These are phyloP conservation scores for Caenorhabditis afra DNA, from an alignment of 2,888 invertebrate genomes.

Conservation along the genomic window DNA sequence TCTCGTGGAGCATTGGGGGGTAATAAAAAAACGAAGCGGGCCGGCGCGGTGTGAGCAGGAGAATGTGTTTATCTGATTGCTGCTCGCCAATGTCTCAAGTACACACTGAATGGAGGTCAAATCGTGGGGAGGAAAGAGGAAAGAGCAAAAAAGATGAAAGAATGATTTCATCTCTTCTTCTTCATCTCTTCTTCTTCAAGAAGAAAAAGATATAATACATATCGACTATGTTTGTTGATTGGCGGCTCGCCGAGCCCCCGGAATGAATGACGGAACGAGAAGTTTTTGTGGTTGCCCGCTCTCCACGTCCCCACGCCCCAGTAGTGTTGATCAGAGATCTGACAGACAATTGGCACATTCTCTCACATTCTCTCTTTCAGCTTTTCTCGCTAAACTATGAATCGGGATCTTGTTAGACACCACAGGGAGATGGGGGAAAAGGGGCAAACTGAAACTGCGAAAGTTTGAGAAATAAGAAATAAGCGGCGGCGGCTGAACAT, in stretches of 20 bases:
- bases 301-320: too few species aligned
- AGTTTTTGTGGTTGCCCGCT: too few species aligned
- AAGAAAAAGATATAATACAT: too few species aligned
- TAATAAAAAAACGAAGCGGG: conserved; percentile 17
- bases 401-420: too few species aligned
- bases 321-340: too few species aligned
- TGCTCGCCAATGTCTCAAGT: conserved; percentile 23
- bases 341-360: too few species aligned
- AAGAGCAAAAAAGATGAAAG: conserved; percentile 24
- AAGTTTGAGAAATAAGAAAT: neutral
- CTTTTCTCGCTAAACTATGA: too few species aligned
- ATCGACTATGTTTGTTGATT: neutral
- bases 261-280: too few species aligned
- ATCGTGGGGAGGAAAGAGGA: conserved; percentile 17
- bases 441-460: neutral
- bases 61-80: conserved; percentile 48
- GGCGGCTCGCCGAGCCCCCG: too few species aligned
- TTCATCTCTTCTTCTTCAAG: conserved; percentile 23
- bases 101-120: conserved; percentile 8
- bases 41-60: neutral
- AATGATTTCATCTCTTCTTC: conserved; percentile 26
- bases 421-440: too few species aligned
- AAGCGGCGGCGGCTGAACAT: neutral
- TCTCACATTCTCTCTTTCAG: too few species aligned
- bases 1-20: conserved; percentile 1